Conservation (phyloP, 2,888 invertebrate species). For the Cephus pulcher region DNA sequence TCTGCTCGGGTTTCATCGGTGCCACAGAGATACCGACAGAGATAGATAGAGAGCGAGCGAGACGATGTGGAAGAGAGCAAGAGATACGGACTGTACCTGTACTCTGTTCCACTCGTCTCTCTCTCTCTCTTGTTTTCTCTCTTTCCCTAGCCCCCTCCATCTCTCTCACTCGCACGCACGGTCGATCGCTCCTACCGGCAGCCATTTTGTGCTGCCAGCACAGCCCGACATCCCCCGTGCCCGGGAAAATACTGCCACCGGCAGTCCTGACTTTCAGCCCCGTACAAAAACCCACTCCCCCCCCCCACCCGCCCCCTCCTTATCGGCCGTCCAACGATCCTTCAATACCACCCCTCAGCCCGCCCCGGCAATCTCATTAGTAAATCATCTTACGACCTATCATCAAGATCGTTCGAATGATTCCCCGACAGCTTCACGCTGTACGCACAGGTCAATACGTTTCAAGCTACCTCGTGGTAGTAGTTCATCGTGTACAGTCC, state of each 20-base stretch:
- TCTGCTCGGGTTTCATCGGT: neutral
- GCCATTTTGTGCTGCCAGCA: constrained; percentile 59
- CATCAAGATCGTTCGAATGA: neutral
- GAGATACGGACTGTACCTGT: neutral
- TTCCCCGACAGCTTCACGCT: neutral
- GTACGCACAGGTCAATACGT: constrained; percentile 31
- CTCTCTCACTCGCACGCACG: constrained; percentile 46
- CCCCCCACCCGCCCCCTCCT: neutral
- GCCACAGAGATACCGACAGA: constrained; percentile 6
- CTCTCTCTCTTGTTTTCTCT: neutral
- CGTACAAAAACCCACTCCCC: neutral
- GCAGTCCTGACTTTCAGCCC: constrained; percentile 17
- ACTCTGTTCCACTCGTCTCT: neutral
- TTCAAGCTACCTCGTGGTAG: constrained; percentile 29
- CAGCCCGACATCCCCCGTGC: constrained; percentile 46
- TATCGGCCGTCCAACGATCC: neutral
- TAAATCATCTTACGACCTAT: neutral
- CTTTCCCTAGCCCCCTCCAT: neutral
- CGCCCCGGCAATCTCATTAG: neutral
- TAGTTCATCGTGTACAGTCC: constrained; percentile 29
- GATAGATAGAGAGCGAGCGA: constrained; percentile 10
- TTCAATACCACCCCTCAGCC: neutral
- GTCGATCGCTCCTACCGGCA: constrained; percentile 59
- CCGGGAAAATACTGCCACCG: constrained; percentile 54
- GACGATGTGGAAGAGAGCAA: neutral